Conservation (phyloP, 1,140 invertebrate genomes). For the Potamilus streckersoni region DNA sequence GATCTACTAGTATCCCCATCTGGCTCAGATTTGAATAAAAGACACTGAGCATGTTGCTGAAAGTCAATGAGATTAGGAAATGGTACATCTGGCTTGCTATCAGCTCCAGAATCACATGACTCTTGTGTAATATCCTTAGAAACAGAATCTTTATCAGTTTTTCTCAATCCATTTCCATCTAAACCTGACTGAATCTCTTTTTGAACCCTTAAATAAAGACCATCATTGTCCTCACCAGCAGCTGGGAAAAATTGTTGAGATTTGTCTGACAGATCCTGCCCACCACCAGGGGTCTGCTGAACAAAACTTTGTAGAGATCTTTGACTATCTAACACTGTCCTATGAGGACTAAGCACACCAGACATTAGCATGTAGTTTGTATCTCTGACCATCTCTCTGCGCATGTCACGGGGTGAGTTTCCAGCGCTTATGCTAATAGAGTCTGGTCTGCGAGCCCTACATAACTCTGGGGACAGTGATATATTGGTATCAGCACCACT, state of each 20-base stretch:
- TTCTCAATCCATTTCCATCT: neutral
- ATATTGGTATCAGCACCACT: constrained; percentile 1
- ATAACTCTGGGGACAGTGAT: neutral
- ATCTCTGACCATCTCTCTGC: constrained; percentile 36
- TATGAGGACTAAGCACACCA: constrained; percentile 13
- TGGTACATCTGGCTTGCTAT: constrained; percentile 12
- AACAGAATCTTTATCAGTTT: neutral
- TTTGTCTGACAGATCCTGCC: too few species aligned
- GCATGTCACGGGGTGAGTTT: constrained; percentile 26
- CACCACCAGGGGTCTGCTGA: constrained; percentile 10
- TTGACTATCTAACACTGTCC: constrained; percentile 37
- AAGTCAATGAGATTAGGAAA: constrained; percentile 30
- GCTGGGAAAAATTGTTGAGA: too few species aligned
- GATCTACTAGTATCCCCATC: constrained; percentile 2
- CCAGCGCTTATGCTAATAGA: constrained; percentile 24
- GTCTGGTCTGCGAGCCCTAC: constrained; percentile 16
- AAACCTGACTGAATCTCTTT: neutral
- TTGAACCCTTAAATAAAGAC: too few species aligned
- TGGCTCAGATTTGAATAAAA: constrained; percentile 6
- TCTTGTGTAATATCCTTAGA: neutral
- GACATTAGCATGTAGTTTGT: constrained; percentile 47
- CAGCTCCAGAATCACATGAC: neutral
- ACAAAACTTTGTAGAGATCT: constrained; percentile 40
- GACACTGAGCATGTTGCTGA: constrained; percentile 3
- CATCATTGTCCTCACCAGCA: too few species aligned